Conservation (phyloP, 2,797 vertebrate species). For the Sebastes melanostomus region DNA sequence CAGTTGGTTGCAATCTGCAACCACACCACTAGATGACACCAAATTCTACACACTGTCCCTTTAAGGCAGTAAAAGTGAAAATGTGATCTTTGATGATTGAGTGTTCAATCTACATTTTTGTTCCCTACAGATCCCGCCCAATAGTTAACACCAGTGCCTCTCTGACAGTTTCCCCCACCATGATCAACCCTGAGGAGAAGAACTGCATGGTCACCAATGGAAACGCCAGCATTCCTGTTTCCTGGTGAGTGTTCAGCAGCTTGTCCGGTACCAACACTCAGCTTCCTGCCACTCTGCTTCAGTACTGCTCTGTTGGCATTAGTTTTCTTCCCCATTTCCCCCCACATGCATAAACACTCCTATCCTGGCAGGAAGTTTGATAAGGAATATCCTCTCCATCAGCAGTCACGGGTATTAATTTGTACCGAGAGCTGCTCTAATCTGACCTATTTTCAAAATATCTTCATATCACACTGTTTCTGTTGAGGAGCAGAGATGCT, state of each 20-base stretch:
- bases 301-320: background rate
- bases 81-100: background rate
- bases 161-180: slow-evolving; percentile 85
- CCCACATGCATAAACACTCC: slow-evolving; percentile 37
- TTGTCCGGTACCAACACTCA: background rate
- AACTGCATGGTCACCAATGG: slow-evolving; percentile 80
- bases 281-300: slow-evolving; percentile 25
- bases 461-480: slow-evolving; percentile 27
- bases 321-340: slow-evolving; percentile 27
- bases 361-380: slow-evolving; percentile 59
- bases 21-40: background rate
- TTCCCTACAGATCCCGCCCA: slow-evolving; percentile 85
- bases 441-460: slow-evolving; percentile 54
- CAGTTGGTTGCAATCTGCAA: background rate
- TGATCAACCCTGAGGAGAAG: slow-evolving; percentile 95
- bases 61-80: background rate
- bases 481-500: slow-evolving; percentile 36
- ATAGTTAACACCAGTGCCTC: slow-evolving; percentile 87
- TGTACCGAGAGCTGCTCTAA: slow-evolving; percentile 8
- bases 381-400: slow-evolving; percentile 46
- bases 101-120: background rate
- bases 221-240: slow-evolving; percentile 82
- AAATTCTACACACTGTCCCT: background rate
- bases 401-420: slow-evolving; percentile 30
- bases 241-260: slow-evolving; percentile 83